Evolutionary conservation across 2,888 invertebrate genomes (phyloP), one percentile per base, ranked within the genome.

Genomic region (Ornithoptera priamus): DNA sequence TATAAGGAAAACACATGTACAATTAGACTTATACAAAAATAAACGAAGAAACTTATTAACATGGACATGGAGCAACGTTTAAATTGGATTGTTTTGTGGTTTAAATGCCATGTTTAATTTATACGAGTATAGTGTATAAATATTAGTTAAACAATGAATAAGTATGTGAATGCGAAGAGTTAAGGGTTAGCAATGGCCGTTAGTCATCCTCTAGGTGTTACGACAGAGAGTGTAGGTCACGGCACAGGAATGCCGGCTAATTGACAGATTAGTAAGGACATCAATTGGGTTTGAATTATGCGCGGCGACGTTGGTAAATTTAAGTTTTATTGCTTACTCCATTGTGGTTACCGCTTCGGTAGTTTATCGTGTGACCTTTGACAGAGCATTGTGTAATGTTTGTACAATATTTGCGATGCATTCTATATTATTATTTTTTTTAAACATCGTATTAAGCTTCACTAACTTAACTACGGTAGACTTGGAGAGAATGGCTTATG

Each of bases 201-300:
- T 81, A 83, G 83, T 83, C 83, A 84, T 84, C 80, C 78, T 78
- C 76, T 73, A 69, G 68, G 72, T 72, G 75, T 81, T 80, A 77
- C 80, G 78, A 77, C 78, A 82, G 75, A 81, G 74, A 79, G 72
- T 76, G 74, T 77, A 81, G 90, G 89, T 90, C 90, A 90, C 79
- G 81, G 83, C 81, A 85, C 89, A 86, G 82, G 91, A 90, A 90
- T 90, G 89, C 79, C 72, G 85, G 76, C 83, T 87, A 88, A 89
- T 87, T 90, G 90, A 90, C 88, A 87, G 86, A 89, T 86, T 81
- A 81, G 78, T 75, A 84, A 82, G 86, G 88, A 85, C 88, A 83
- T 80, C 80, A 78, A 75, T 75, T 71, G 69, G 74, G 73, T 72
- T 77, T 72, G 73, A 77, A 77, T 77, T 78, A 82, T 76, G 75